Conservation (phyloP, 1,140 invertebrate species). For the Pantala flavescens region DNA sequence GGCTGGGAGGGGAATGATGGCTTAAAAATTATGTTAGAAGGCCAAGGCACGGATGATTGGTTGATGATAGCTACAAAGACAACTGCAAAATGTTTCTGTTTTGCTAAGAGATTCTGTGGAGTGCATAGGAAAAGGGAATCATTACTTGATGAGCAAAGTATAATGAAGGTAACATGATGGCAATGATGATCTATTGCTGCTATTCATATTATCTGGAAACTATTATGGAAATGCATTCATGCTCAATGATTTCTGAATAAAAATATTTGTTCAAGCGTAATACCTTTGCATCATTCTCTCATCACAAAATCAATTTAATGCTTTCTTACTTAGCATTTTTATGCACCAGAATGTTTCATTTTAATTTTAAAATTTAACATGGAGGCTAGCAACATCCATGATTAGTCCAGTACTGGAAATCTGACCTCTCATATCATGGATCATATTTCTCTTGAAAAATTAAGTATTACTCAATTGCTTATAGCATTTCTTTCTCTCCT, state of each 20-base stretch:
- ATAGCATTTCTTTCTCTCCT: background rate
- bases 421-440: background rate
- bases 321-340: background rate
- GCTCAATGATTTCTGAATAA: background rate
- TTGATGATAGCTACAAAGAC: background rate
- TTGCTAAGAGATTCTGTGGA: background rate
- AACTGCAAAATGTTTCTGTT: background rate
- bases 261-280: constrained; percentile 8
- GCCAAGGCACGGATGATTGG: constrained; percentile 2
- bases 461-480: constrained; percentile 1
- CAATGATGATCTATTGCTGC: background rate
- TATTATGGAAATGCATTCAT: constrained; percentile 3
- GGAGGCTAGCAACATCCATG: background rate
- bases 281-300: background rate
- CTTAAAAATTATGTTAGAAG: background rate
- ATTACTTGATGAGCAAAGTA: background rate
- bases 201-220: background rate
- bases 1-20: no score
- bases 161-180: background rate
- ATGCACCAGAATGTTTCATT: background rate
- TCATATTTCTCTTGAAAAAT: background rate
- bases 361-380: background rate
- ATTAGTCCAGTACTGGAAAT: background rate
- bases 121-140: background rate
- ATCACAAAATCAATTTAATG: constrained; percentile 8